Conservation (phyloP, 1,140 invertebrate species). For the Apis florea region DNA sequence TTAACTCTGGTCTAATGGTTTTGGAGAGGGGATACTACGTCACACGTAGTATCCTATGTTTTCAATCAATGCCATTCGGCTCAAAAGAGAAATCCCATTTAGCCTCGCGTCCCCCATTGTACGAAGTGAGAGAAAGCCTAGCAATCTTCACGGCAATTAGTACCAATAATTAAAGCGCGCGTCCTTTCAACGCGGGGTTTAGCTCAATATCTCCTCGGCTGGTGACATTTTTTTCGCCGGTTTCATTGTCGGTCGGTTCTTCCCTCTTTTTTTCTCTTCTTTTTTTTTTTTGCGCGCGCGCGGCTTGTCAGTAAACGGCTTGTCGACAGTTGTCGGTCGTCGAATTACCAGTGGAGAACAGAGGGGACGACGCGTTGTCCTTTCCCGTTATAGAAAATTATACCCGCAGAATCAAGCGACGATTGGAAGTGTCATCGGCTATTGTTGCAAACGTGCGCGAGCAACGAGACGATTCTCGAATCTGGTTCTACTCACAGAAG, state of each 20-base stretch:
- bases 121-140: conserved; percentile 2
- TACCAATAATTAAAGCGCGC: conserved; percentile 54
- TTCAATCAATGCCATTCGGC: conserved; percentile 47
- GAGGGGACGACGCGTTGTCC: too few relatives aligned
- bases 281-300: too few relatives aligned
- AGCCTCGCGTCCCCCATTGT: conserved; percentile 11
- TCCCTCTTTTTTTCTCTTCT: not conserved
- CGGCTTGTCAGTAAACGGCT: too few relatives aligned
- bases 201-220: conserved; percentile 13
- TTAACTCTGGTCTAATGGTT: conserved; percentile 6
- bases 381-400: too few relatives aligned
- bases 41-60: not conserved
- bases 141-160: conserved; percentile 60
- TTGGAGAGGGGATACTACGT: not conserved
- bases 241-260: not conserved
- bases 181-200: conserved; percentile 24
- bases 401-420: too few relatives aligned
- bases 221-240: conserved; percentile 31
- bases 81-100: conserved; percentile 49
- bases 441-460: too few relatives aligned
- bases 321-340: too few relatives aligned
- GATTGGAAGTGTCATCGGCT: too few relatives aligned
- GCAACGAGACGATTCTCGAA: too few relatives aligned
- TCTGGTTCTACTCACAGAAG: too few relatives aligned
- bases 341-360: too few relatives aligned